Evolutionary conservation across 2,797 vertebrate species (phyloP), one percentile per base, ranked within the genome.

Genomic region (Sphenodon punctatus): DNA sequence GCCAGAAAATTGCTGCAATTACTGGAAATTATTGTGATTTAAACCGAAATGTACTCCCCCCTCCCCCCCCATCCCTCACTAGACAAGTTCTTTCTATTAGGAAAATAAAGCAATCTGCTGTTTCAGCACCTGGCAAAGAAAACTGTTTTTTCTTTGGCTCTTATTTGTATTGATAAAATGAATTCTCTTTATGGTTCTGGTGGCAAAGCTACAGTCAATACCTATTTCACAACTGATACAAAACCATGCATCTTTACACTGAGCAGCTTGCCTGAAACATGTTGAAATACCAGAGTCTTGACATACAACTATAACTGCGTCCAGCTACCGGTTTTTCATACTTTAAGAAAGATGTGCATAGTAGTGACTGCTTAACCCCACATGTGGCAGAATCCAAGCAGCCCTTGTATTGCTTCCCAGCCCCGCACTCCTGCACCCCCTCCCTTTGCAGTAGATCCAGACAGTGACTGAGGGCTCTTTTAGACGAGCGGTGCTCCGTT

Each of bases 1-100:
- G 81, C 27, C 86, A 85, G 89, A 86, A 92, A 92, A 95, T 91
- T 92, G 88, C 77, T 86, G 78, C 90, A 92, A 93, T 95, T 92
- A 85, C 80, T 87, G 84, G 68, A 93, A 95, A 92, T 92, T 75
- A 93, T 73, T 89, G 75, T 89, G 77, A 93, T 92, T 85, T 82
- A 88, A 93, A 90, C 80, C 77, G 68, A 87, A 84, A 75, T 77
- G 76, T 39, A 41, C 48, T 88, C 84, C 75, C 67, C 61, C 58
- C 66, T 63, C n/a, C 20, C 42, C 67, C n/a, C n/a, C n/a, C n/a
- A n/a, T n/a, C 68, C 81, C 78, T 75, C 74, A 77, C 76, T 88
- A 75, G 75, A 80, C 72, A 84, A 89, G 88, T 87, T 64, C 80
- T 82, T 90, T 89, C 89, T 82, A 83, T 70, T 84, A 88, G 30